These are phyloP conservation scores for Hippopotamus amphibius DNA, from an alignment of 2,113 vertebrate genomes.

Conservation along the genomic window DNA sequence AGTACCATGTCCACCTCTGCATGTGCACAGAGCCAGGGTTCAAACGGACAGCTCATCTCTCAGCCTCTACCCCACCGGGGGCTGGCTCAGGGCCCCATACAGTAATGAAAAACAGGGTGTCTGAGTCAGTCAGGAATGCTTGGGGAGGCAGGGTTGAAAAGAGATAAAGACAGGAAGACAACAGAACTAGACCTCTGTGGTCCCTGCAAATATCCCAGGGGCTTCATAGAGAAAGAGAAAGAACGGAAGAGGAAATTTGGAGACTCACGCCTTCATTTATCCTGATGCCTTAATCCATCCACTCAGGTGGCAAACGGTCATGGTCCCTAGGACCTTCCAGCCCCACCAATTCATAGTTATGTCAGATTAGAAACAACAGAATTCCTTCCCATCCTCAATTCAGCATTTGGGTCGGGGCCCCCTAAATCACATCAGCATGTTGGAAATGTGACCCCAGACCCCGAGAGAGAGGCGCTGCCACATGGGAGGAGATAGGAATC, in stretches of 20 bases:
- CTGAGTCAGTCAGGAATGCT: neutral
- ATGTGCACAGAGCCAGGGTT: neutral
- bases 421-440: neutral
- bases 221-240: constrained; percentile 1
- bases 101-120: neutral
- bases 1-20: neutral
- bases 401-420: constrained; percentile 5
- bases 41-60: neutral
- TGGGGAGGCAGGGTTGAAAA: neutral
- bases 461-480: constrained; percentile 50
- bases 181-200: neutral
- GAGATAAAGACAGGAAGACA: constrained; percentile 38
- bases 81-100: neutral
- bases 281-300: constrained; percentile 1
- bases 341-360: constrained; percentile 13
- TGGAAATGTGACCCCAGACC: constrained; percentile 43
- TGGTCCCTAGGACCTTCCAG: neutral
- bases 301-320: constrained; percentile 62
- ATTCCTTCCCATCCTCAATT: constrained; percentile 45
- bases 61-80: neutral
- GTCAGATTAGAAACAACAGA: constrained; percentile 41
- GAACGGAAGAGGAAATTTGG: constrained; percentile 41
- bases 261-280: constrained; percentile 40
- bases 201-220: constrained; percentile 5
- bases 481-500: constrained; percentile 62